Evolutionary conservation across 2,113 vertebrate genomes (phyloP), one percentile per base, ranked within the genome.

Genomic region (Enhydra lutris): DNA sequence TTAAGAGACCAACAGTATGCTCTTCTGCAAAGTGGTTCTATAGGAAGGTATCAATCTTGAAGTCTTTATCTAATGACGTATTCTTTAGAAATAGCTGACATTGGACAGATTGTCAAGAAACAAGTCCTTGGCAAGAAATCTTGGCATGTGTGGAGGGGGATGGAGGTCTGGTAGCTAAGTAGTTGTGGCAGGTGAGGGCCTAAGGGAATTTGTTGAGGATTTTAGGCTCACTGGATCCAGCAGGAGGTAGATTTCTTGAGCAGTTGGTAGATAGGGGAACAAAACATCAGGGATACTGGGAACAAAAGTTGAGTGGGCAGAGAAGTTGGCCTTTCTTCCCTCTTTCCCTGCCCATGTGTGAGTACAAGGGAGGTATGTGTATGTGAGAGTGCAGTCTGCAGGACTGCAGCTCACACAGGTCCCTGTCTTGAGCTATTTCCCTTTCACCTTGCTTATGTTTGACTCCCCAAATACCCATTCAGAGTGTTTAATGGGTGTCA

Each of bases 141-240:
- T 80, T 81, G 94, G 88, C 61, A 23, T 50, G 55, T 50, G 65
- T 17, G 34, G 71, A 61, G n/a, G 23, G 45, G 13, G 23, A 59
- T 20, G 65, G 87, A 91, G 42, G n/a, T 26, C 81, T 34, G 81
- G 34, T 14, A 50, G 65, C 85, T 67, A 67, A 45, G 65, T 81
- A 4, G 7, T 78, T 36, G 59, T 93, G 94, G 95, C 78, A 59
- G 81, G 36, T 69, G 67, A 91, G 81, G 52, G 5, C 45, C 63
- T 47, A 6, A 13, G 82, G 74, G 76, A 39, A n/a, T 42, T 26
- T 1, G 45, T 7, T n/a, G 67, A 88, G 63, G 91, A 71, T 92
- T 80, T 96, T 45, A 78, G 93, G 82, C 36, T 91, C 76, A 9
- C 31, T 91, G 91, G 71, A 92, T 67, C 78, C 88, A 61, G 83